Evolutionary conservation across 2,113 vertebrate genomes (phyloP), one percentile per base, ranked within the genome.

Genomic region (Grammomys surdaster): DNA sequence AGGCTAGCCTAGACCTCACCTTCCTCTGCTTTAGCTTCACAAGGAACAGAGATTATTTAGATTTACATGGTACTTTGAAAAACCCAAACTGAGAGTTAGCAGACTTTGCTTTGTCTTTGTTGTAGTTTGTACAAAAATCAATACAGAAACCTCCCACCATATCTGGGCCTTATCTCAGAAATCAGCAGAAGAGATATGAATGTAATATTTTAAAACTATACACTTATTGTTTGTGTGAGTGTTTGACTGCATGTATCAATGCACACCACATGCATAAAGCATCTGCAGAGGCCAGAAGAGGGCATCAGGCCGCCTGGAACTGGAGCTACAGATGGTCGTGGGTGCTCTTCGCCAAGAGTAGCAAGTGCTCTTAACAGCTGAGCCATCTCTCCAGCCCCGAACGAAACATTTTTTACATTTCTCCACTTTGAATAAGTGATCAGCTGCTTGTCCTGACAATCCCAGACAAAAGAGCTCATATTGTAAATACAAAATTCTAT

Each of bases 391-490:
- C 54, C 54, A 40, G 80, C 80, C 51, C 80, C 13, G 11, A 82
- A 58, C 4, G 13, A 2, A 14, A 84, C 81, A 31, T 69, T 93
- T 90, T 91, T 87, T 20, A 90, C 20, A 90, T 88, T 54, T 95
- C 58, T 93, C 76, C 85, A 93, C 31, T 93, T 91, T 91, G 82
- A 92, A 78, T 92, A 91, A 92, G 84, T 89, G 54, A 92, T 60
- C 91, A 95, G 90, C 85, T 65, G 94, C 70, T 97, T 82, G 43
- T 90, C 88, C 91, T 81, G 28, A 51, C n/a, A 90, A 78, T 73
- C 26, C n/a, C 60, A 95, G 91, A 92, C 46, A 92, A 88, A 48
- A 86, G 14, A 54, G 7, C 36, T 92, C 85, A 69, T 9, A 46
- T 6, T 82, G 20, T 60, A 93, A 90, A 96, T 31, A 93, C 67